Percentiles rank a stretch among this genome's conserved stretches.
phyloP scores from a whole-genome alignment of 2,888 invertebrate genomes.

The Opisthograptis luteolata region DNA sequence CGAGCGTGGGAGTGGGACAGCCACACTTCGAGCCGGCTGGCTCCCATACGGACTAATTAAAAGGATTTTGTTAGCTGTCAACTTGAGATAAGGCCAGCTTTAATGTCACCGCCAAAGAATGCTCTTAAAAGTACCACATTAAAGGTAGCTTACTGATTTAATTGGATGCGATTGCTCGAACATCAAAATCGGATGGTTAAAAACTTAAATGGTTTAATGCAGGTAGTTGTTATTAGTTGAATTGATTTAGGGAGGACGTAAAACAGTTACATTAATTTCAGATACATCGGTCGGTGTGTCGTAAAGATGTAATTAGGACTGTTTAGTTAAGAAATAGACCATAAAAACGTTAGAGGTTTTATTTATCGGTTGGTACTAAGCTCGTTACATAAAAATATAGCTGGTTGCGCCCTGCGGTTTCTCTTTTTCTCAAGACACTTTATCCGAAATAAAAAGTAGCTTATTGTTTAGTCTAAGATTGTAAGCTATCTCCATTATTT shows the following conservation, averaged over 20 bases:
- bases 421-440: too few relatives aligned
- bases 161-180: constrained; percentile 24
- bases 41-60: constrained; percentile 71
- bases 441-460: too few relatives aligned
- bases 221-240: constrained; percentile 24
- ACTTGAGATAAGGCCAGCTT: constrained; percentile 71
- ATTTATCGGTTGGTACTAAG: constrained; percentile 7
- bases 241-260: constrained; percentile 30
- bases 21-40: constrained; percentile 40
- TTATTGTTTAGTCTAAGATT: too few relatives aligned
- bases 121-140: constrained; percentile 4
- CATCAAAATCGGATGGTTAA: constrained; percentile 26
- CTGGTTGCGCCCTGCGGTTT: too few relatives aligned
- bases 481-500: too few relatives aligned
- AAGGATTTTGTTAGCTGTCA: constrained; percentile 84
- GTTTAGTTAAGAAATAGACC: constrained; percentile 19
- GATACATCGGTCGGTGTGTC: constrained; percentile 28
- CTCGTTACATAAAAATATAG: constrained; percentile 4
- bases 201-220: constrained; percentile 5
- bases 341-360: constrained; percentile 18
- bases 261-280: constrained; percentile 31
- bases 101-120: constrained; percentile 58
- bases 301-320: constrained; percentile 35
- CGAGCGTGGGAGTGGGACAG: constrained; percentile 60
- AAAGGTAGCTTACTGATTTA: constrained; percentile 27